A percentile compares a stretch with the other conserved stretches of the same genome.
Evolutionary conservation across 2,888 invertebrate genomes (phyloP).

Genomic region (Eupithecia insigniata): DNA sequence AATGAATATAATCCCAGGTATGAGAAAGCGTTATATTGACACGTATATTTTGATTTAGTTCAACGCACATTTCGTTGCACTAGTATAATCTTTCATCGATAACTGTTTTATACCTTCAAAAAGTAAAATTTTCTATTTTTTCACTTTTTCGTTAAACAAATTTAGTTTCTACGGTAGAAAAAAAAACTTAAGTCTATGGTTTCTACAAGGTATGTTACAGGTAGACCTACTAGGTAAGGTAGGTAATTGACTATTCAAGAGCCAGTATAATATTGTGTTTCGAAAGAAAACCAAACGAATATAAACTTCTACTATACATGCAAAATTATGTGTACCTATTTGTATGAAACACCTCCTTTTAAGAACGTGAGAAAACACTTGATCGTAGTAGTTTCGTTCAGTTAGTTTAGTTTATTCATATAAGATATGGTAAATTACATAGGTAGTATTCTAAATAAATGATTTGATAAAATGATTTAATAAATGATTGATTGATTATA

Average conservation of each 20-base stretch:
- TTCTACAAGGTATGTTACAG: too few relatives aligned
- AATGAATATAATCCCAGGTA: too few relatives aligned
- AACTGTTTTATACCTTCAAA: background rate
- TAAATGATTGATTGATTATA: too few relatives aligned
- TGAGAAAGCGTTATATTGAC: too few relatives aligned
- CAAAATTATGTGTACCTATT: background rate
- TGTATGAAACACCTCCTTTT: background rate
- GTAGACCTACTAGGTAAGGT: background rate
- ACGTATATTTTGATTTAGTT: constrained; percentile 49
- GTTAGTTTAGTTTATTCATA: too few relatives aligned
- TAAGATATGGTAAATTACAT: too few relatives aligned
- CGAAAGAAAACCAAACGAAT: background rate
- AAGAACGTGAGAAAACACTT: constrained; percentile 4
- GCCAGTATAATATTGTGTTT: background rate
- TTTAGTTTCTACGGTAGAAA: too few relatives aligned
- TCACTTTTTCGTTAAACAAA: too few relatives aligned
- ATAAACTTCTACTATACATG: background rate
- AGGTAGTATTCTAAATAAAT: too few relatives aligned
- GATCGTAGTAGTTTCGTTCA: background rate
- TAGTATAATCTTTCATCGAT: constrained; percentile 8
- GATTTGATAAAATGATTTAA: too few relatives aligned
- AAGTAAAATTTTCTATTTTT: too few relatives aligned
- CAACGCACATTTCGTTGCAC: constrained; percentile 56
- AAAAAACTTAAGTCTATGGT: too few relatives aligned
- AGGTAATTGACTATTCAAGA: background rate